Evolutionary conservation across 2,888 invertebrate species (phyloP), one percentile per base, ranked within the genome.

Genomic region (Diarsia brunnea): DNA sequence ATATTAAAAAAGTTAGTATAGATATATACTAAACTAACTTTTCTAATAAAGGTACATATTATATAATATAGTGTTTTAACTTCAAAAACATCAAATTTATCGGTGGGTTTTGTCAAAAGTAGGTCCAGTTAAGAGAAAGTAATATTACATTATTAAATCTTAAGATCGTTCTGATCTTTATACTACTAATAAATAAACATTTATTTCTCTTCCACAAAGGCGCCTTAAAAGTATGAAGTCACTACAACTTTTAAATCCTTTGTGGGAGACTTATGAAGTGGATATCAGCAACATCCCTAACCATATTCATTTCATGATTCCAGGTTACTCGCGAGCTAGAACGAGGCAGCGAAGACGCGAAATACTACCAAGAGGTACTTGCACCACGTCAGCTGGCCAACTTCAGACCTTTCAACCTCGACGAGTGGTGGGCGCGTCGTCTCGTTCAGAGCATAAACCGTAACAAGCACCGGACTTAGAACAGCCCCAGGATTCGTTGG

Each of bases 391-490:
- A 97, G 85, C 93, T 97, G 38, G 97, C 97, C 90, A 98, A 98
- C 95, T 98, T 98, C 92, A 97, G 98, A 92, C 98, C 98, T 16
- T 98, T 98, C 93, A 97, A 98, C 93, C 95, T 98, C 80, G 98
- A 98, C 89, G 98, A 98, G 89, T 98, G 97, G 96, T 98, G 98
- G 98, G 98, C 97, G 27, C 97, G 98, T 78, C 97, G 98, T 75
- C 94, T 97, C 81, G 97, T 98, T 73, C 98, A 98, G 93, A 98
- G 97, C 93, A 97, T 97, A 88, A 97, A 96, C 90, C 96, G 97
- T 78, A 95, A 95, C 89, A 97, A 97, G 82, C 96, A 96, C 85
- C 93, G 96, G 73, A 94, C 95, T 90, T 96, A 96, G 95, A 93
- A 92, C 84, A 69, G 12, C 55, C 12, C 24, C 85, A 67, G 60